phyloP scores from a whole-genome alignment of 2,888 invertebrate species.

The Nycteola revayana region DNA sequence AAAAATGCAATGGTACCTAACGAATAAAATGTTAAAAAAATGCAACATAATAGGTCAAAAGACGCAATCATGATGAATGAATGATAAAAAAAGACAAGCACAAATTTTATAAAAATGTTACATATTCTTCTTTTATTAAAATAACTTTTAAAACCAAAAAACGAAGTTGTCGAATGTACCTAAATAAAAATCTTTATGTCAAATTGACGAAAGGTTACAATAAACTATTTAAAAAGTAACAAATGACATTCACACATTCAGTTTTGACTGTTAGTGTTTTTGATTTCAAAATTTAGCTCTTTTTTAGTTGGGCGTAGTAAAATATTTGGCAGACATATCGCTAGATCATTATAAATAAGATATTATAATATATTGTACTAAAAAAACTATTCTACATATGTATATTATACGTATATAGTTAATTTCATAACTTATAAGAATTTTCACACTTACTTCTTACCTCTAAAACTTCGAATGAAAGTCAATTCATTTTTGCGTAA shows the following conservation, averaged over 20 bases:
- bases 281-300: slow-evolving; percentile 55
- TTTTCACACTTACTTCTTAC: slow-evolving; percentile 31
- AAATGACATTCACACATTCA: slow-evolving; percentile 16
- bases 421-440: slow-evolving; percentile 39
- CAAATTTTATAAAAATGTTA: too few species aligned
- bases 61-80: too few species aligned
- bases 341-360: slow-evolving; percentile 68
- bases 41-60: too few species aligned
- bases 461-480: slow-evolving; percentile 12
- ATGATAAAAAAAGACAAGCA: too few species aligned
- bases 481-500: too few species aligned
- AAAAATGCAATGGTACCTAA: too few species aligned
- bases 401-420: slow-evolving; percentile 33
- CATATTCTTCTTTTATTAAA: too few species aligned
- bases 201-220: too few species aligned
- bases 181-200: too few species aligned
- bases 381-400: slow-evolving; percentile 38
- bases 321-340: slow-evolving; percentile 78
- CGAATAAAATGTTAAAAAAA: too few species aligned
- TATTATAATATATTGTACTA: slow-evolving; percentile 56
- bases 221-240: slow-evolving; percentile 19
- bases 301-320: slow-evolving; percentile 56
- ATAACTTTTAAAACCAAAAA: too few species aligned
- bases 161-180: too few species aligned
- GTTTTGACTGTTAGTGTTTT: slow-evolving; percentile 36